Evolutionary conservation across 64 coral and sea anemone species (phyloP).

Genomic region (Acropora yongei): DNA sequence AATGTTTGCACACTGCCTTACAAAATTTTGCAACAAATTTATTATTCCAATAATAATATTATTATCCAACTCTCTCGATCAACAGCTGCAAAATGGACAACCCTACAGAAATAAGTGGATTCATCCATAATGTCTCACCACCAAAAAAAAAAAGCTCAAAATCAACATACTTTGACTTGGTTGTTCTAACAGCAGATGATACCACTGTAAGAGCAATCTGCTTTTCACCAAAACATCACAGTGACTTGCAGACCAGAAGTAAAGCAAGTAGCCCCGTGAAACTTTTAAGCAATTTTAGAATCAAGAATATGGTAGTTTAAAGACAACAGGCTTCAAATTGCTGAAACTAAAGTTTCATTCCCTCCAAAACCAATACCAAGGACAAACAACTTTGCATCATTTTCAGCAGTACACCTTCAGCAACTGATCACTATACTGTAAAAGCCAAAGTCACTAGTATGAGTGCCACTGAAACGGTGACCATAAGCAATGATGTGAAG

Average conservation of each 20-base stretch:
- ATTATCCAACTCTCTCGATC: not conserved
- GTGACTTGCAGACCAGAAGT: constrained; percentile 40
- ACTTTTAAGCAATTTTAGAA: constrained; percentile 34
- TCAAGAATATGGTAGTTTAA: constrained; percentile 36
- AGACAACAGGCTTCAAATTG: constrained; percentile 44
- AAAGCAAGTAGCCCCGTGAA: constrained; percentile 40
- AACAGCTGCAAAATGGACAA: constrained; percentile 55
- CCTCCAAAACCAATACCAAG: constrained; percentile 43
- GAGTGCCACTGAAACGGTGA: constrained; percentile 42
- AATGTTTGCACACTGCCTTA: too few relatives aligned
- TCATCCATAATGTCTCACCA: not conserved
- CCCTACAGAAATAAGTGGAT: constrained; percentile 53
- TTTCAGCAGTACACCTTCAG: constrained; percentile 49
- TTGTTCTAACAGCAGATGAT: constrained; percentile 28
- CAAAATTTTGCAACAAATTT: too few relatives aligned
- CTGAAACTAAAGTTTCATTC: constrained; percentile 11
- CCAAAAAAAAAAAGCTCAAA: not conserved
- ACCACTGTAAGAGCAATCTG: constrained; percentile 38
- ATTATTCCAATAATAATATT: not conserved
- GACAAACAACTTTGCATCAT: constrained; percentile 50
- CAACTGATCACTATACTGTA: constrained; percentile 47
- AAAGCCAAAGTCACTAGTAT: constrained; percentile 29
- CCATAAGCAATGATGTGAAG: constrained; percentile 56
- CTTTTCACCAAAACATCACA: constrained; percentile 57
- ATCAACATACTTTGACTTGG: constrained; percentile 10